Percentiles rank a stretch among this genome's conserved stretches.
Evolutionary conservation across 2,113 vertebrate species (phyloP).

Genomic region (Odobenus rosmarus): DNA sequence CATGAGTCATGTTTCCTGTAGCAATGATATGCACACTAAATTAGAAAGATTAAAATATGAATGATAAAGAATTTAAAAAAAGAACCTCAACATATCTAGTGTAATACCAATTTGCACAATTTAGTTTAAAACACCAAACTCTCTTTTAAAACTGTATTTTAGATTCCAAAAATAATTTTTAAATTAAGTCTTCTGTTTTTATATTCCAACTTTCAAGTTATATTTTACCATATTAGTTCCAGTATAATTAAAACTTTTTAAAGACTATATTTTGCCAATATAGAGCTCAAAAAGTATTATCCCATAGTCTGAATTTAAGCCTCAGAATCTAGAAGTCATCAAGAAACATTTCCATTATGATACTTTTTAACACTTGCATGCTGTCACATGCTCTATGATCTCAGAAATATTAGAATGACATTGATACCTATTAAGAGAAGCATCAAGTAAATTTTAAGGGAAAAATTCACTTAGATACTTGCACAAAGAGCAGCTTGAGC

Average conservation of each 20-base stretch:
- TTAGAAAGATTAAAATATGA: conserved; percentile 13
- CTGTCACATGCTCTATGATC: neutral
- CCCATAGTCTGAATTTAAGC: neutral
- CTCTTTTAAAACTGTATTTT: conserved; percentile 46
- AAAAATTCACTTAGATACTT: neutral
- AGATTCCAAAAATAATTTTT: conserved; percentile 10
- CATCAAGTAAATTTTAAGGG: conserved; percentile 33
- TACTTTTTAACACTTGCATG: neutral
- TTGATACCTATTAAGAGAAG: neutral
- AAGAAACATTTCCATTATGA: conserved; percentile 44
- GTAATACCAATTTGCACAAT: neutral
- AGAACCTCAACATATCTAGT: neutral
- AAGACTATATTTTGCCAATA: neutral
- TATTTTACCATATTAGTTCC: neutral
- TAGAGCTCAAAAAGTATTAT: neutral
- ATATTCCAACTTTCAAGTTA: conserved; percentile 12
- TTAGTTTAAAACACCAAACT: conserved; percentile 34
- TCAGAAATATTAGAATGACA: neutral
- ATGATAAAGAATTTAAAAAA: neutral
- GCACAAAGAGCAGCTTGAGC: neutral
- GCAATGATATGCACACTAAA: neutral
- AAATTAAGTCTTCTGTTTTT: conserved; percentile 45
- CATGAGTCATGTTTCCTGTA: neutral
- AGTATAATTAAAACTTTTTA: neutral
- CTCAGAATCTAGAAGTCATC: conserved; percentile 12